Conservation (phyloP, 2,888 invertebrate genomes). For the Heliconius erato region DNA sequence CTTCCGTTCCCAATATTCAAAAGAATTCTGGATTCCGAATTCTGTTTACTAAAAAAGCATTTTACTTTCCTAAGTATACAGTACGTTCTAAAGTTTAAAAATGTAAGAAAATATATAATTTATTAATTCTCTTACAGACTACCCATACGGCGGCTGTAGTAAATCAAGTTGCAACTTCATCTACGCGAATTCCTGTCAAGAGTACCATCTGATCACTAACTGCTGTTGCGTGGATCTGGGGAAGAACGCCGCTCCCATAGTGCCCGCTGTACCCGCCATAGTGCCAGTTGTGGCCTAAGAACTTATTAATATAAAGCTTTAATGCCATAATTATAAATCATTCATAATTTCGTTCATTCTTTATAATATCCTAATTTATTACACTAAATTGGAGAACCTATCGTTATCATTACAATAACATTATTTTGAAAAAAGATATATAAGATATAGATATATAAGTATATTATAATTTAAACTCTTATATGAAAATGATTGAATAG, state of each 20-base stretch:
- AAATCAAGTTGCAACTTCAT: conserved; percentile 90
- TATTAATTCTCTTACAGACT: conserved; percentile 62
- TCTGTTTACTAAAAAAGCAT: no score
- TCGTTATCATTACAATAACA: neutral
- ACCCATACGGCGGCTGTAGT: conserved; percentile 86
- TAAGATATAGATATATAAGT: no score
- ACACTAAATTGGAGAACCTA: neutral
- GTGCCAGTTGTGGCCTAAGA: conserved; percentile 30
- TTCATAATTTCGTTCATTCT: conserved; percentile 1
- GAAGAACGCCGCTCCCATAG: conserved; percentile 62
- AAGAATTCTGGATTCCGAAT: no score
- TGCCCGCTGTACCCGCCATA: conserved; percentile 34
- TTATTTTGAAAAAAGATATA: neutral
- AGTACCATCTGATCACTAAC: conserved; percentile 89
- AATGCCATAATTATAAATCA: neutral
- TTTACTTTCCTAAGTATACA: no score
- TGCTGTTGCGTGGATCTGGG: conserved; percentile 89
- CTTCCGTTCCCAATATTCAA: no score
- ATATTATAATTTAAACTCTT: no score
- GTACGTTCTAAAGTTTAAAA: no score
- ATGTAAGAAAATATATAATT: neutral
- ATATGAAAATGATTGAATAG: no score
- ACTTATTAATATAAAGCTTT: neutral
- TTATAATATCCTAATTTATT: neutral
- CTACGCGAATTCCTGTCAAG: conserved; percentile 90